phyloP scores from a whole-genome alignment of 2,888 invertebrate genomes.

The Podabrus alpinus region DNA sequence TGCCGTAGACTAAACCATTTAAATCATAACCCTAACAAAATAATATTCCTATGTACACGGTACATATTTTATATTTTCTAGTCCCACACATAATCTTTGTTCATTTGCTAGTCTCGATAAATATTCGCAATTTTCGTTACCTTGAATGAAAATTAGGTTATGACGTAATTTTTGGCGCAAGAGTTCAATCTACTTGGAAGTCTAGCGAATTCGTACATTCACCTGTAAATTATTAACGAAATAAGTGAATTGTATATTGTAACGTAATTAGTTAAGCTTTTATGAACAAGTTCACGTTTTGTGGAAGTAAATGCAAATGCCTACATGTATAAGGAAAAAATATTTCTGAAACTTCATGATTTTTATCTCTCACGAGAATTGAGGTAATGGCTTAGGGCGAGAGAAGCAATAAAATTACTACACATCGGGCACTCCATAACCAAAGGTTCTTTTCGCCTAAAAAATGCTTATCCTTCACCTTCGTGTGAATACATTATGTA shows the following conservation, averaged over 20 bases:
- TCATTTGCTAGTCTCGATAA: conserved; percentile 2
- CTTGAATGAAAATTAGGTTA: conserved; percentile 20
- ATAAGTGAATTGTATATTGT: conserved; percentile 20
- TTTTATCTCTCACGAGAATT: conserved; percentile 5
- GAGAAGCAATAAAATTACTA: conserved; percentile 13
- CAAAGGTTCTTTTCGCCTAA: neutral
- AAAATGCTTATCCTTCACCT: conserved; percentile 13
- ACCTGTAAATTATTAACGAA: conserved; percentile 20
- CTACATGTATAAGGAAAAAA: neutral
- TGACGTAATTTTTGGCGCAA: conserved; percentile 18
- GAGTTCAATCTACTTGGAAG: conserved; percentile 19
- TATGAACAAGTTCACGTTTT: conserved; percentile 15
- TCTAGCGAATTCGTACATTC: conserved; percentile 16
- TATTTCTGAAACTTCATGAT: neutral
- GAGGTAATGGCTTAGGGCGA: neutral
- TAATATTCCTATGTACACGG: neutral
- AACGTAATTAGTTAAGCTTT: conserved; percentile 21
- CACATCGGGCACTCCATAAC: conserved; percentile 6
- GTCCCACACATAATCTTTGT: neutral
- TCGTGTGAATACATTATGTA: neutral
- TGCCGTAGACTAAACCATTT: conserved; percentile 16
- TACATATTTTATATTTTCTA: neutral
- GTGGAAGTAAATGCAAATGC: conserved; percentile 6
- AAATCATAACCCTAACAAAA: conserved; percentile 4
- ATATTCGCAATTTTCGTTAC: conserved; percentile 6